Evolutionary conservation across 2,888 invertebrate genomes (phyloP).

Genomic region (Biston betularia): DNA sequence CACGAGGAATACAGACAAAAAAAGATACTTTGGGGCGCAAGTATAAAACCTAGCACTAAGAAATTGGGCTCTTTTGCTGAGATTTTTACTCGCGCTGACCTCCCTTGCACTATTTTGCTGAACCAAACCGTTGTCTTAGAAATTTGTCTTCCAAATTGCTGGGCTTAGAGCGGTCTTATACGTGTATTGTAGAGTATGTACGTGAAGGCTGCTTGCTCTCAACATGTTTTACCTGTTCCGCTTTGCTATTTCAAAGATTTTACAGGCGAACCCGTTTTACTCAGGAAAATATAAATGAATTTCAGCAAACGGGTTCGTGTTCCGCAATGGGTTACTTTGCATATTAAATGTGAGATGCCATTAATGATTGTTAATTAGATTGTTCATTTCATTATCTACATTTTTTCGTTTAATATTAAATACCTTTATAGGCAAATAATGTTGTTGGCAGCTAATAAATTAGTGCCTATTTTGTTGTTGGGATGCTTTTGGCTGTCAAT

Average conservation of each 20-base stretch:
- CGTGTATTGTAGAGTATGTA: constrained; percentile 42
- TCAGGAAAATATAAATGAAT: constrained; percentile 37
- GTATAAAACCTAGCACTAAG: constrained; percentile 2
- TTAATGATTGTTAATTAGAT: constrained; percentile 27
- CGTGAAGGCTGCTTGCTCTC: constrained; percentile 39
- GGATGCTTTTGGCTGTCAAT: constrained; percentile 59
- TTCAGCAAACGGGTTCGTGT: constrained; percentile 31
- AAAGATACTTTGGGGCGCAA: not conserved
- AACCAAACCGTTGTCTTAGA: constrained; percentile 50
- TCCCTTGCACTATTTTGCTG: constrained; percentile 50
- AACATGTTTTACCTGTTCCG: constrained; percentile 38
- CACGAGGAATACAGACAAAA: not conserved
- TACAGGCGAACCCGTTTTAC: constrained; percentile 34
- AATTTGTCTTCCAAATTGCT: constrained; percentile 54
- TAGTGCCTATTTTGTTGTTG: constrained; percentile 2
- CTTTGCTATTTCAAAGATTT: constrained; percentile 41
- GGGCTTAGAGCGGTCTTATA: constrained; percentile 50
- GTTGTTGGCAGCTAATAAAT: constrained; percentile 9
- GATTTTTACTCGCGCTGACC: constrained; percentile 40
- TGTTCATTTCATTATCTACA: constrained; percentile 12
- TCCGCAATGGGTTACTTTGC: constrained; percentile 28
- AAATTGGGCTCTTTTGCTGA: constrained; percentile 35
- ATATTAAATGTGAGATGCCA: constrained; percentile 29
- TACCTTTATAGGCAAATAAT: not conserved
- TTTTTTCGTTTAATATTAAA: constrained; percentile 6